Percentiles rank a stretch among this genome's conserved stretches.
phyloP scores from a whole-genome alignment of 2,113 vertebrate species.

The Paradisaea rubra region DNA sequence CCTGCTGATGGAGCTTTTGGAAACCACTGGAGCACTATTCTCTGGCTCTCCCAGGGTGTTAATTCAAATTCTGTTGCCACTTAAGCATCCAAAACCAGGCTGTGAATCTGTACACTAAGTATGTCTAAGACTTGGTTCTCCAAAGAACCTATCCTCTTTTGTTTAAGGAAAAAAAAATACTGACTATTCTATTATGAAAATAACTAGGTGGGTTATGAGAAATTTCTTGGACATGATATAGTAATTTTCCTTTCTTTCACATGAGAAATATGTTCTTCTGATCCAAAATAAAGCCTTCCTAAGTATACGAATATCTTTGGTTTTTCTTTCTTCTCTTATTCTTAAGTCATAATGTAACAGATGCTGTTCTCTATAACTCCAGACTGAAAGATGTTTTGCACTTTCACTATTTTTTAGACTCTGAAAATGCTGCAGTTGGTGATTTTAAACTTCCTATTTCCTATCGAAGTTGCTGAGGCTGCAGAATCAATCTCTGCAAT shows the following conservation, averaged over 20 bases:
- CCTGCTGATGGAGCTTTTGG: not conserved
- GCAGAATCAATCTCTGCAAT: not conserved
- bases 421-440: not conserved
- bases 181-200: not conserved
- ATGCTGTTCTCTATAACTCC: not conserved
- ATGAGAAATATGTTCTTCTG: not conserved
- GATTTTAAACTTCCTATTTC: constrained; percentile 1
- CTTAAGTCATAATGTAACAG: not conserved
- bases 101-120: not conserved
- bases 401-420: not conserved
- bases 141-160: not conserved
- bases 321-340: not conserved
- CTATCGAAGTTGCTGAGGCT: not conserved
- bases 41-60: not conserved
- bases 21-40: not conserved
- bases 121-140: not conserved
- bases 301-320: not conserved
- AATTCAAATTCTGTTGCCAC: not conserved
- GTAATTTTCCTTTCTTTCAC: not conserved
- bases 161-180: not conserved
- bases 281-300: not conserved
- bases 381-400: not conserved
- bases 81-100: not conserved
- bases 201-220: not conserved
- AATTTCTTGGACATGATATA: not conserved